These are phyloP conservation scores for Lepus europaeus DNA, from an alignment of 2,113 vertebrate species.

Conservation along the genomic window DNA sequence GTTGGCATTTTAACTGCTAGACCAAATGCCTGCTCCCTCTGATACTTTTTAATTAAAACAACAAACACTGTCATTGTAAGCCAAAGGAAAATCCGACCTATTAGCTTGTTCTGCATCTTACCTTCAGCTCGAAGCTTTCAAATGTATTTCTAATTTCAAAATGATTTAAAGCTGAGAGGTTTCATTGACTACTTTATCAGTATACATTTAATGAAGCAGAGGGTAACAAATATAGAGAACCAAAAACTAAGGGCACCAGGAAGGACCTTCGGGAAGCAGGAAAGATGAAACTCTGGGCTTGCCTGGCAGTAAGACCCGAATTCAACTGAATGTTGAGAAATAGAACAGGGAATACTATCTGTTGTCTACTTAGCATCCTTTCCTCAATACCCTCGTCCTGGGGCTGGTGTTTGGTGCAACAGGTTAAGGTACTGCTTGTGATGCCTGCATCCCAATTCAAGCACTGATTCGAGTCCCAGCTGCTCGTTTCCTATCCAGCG, in stretches of 20 bases:
- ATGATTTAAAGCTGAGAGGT: background rate
- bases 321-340: background rate
- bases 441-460: too few relatives aligned
- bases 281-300: background rate
- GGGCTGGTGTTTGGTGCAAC: too few relatives aligned
- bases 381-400: too few relatives aligned
- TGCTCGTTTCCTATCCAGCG: too few relatives aligned
- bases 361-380: background rate
- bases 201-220: background rate
- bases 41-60: conserved; percentile 8
- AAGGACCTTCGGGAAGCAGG: background rate
- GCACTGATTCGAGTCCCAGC: too few relatives aligned
- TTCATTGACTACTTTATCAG: background rate
- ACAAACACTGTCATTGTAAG: background rate
- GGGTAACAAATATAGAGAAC: background rate
- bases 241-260: background rate
- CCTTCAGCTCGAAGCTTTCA: background rate
- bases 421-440: too few relatives aligned
- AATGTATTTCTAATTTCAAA: background rate
- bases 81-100: background rate
- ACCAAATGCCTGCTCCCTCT: background rate
- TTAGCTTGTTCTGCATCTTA: background rate
- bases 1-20: background rate
- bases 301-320: background rate
- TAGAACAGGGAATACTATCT: background rate